These are phyloP conservation scores for Hyphantria cunea DNA, from an alignment of 1,140 invertebrate genomes.

Conservation along the genomic window DNA sequence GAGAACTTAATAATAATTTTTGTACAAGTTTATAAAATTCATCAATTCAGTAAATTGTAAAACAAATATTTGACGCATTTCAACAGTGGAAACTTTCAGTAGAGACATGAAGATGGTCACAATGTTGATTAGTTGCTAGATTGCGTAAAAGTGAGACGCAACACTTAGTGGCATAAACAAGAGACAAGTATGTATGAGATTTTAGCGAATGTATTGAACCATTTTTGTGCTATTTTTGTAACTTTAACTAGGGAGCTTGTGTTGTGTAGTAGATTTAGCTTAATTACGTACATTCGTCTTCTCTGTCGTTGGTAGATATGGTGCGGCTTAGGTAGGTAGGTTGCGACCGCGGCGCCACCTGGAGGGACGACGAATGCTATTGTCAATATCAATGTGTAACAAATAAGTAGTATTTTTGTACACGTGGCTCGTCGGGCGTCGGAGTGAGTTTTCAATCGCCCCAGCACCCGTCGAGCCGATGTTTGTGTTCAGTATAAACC, in stretches of 20 bases:
- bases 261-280: constrained; percentile 72
- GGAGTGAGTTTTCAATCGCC: neutral
- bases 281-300: constrained; percentile 46
- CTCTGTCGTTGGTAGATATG: constrained; percentile 42
- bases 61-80: constrained; percentile 25
- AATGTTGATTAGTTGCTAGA: constrained; percentile 18
- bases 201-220: constrained; percentile 68
- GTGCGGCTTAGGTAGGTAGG: no score
- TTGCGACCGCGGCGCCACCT: no score
- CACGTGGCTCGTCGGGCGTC: constrained; percentile 35
- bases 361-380: constrained; percentile 48
- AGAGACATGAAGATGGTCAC: constrained; percentile 2
- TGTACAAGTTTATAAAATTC: constrained; percentile 61
- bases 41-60: constrained; percentile 27
- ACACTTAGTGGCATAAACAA: constrained; percentile 61
- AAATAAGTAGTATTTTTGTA: constrained; percentile 66
- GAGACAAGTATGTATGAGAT: constrained; percentile 59
- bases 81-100: constrained; percentile 23
- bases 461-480: constrained; percentile 30
- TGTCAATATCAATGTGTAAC: constrained; percentile 51
- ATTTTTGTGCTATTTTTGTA: constrained; percentile 77
- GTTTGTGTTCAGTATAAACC: constrained; percentile 66
- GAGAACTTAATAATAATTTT: constrained; percentile 62
- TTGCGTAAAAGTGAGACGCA: constrained; percentile 45
- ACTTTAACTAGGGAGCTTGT: constrained; percentile 72